Evolutionary conservation across 2,888 invertebrate species (phyloP).

Genomic region (Pegoplata infirma): DNA sequence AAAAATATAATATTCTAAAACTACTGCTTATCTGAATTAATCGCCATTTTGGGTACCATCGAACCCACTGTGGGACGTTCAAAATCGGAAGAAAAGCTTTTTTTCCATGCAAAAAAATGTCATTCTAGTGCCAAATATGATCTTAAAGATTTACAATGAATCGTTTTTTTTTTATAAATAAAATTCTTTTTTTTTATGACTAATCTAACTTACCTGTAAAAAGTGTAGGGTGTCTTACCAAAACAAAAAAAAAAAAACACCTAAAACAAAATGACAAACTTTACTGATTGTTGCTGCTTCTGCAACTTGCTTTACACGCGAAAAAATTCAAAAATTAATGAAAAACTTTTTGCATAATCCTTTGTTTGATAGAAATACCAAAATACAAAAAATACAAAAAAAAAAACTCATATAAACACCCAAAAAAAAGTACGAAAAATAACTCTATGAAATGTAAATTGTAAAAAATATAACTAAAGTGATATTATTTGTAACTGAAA

Average conservation of each 20-base stretch:
- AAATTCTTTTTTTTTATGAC: no score
- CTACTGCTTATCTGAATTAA: no score
- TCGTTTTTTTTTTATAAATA: no score
- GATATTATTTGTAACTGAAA: constrained; percentile 59
- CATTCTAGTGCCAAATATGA: no score
- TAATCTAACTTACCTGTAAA: not conserved
- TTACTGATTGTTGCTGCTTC: constrained; percentile 25
- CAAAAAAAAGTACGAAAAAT: constrained; percentile 18
- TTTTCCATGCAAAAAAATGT: no score
- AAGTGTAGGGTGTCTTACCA: constrained; percentile 25
- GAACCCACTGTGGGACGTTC: no score
- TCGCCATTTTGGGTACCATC: no score
- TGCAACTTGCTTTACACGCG: constrained; percentile 62
- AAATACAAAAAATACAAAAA: constrained; percentile 9
- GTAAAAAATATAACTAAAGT: constrained; percentile 37
- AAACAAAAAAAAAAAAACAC: not conserved
- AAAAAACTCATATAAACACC: not conserved
- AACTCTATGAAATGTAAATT: constrained; percentile 9
- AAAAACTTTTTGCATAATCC: constrained; percentile 76
- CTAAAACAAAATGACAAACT: constrained; percentile 47
- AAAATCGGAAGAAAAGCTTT: no score
- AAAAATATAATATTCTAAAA: no score
- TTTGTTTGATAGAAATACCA: constrained; percentile 40
- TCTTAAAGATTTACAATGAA: no score
- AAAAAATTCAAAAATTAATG: constrained; percentile 75